Evolutionary conservation across 53 echinoderm and acorn worm species (phyloP), one percentile per base, ranked within the genome.

Genomic region (Crossaster papposus): DNA sequence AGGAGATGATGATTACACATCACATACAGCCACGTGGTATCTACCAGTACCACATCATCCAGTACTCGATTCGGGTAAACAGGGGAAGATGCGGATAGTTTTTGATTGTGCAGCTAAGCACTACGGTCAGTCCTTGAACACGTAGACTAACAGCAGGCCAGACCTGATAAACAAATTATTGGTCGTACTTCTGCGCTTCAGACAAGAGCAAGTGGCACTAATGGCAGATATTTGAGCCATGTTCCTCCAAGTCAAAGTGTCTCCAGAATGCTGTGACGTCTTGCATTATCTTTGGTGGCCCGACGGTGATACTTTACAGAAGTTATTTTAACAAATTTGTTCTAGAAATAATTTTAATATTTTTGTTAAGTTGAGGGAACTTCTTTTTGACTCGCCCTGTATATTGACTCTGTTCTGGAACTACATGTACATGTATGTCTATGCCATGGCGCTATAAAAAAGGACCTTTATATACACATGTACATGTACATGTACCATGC

Each of bases 101-200:
- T 89, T 79, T 14, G 79, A 79, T 30, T 79, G 89, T 63, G 89
- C 89, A 2, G 38, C 38, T 38, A 88, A 88, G 31, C 58, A 78
- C 63, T 2, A 55, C 5, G 89, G 89, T 7, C 7, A 22, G 14
- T 86, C 86, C 4, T 63, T 88, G 78, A 88, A 38, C 38, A 38
- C 38, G 38, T 7, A 38, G 38, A 38, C 38, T 4, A 38, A 4
- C 38, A 38, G 38, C 20, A 50, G 78, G 35, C 78, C 78, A 78
- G 78, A 78, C 35, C 28, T 78, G 29, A 78, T 50, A 37, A 78
- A 78, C 78, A 78, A 36, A 28, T 78, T 78, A 50, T 28, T 78
- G 14, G 74, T 11, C 15, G 74, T 73, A 30, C 74, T 73, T n/a
- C 38, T 71, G 71, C 70, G 72, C 38, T 72, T 83, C 17, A 4